These are phyloP conservation scores for Chelonus formosanus DNA, from an alignment of 2,888 invertebrate species.

Conservation along the genomic window DNA sequence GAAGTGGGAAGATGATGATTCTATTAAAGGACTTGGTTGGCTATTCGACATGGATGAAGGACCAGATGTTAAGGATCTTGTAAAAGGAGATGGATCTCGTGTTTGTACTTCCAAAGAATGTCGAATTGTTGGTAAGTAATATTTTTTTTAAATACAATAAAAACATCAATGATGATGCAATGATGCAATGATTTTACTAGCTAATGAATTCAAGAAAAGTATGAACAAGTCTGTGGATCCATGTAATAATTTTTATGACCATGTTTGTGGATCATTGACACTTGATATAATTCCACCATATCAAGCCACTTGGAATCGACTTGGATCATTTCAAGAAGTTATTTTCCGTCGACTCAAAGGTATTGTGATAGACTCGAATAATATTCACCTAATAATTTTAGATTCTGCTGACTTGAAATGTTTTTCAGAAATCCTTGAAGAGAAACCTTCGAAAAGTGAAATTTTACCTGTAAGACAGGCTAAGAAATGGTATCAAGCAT, in stretches of 20 bases:
- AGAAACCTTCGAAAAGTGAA: constrained; percentile 29
- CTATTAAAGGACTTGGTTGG: not conserved
- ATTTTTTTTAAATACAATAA: no score
- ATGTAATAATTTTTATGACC: constrained; percentile 50
- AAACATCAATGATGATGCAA: not conserved
- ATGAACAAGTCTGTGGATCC: constrained; percentile 46
- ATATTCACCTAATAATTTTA: no score
- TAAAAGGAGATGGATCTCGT: constrained; percentile 2
- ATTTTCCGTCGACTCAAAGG: no score
- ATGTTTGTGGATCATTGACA: constrained; percentile 45
- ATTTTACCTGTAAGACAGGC: constrained; percentile 36
- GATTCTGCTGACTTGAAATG: no score
- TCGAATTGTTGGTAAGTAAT: no score
- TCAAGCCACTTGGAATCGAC: constrained; percentile 37
- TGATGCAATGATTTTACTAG: constrained; percentile 20
- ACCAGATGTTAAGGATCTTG: not conserved
- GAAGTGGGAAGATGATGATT: not conserved
- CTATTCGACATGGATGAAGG: constrained; percentile 12
- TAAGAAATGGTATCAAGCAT: constrained; percentile 41
- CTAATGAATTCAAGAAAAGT: constrained; percentile 34
- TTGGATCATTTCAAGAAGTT: no score
- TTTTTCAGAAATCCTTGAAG: constrained; percentile 33
- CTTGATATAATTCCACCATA: constrained; percentile 42
- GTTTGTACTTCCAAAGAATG: constrained; percentile 39
- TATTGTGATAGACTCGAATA: constrained; percentile 28